phyloP scores from a whole-genome alignment of 2,797 vertebrate genomes.

The Molossus molossus region DNA sequence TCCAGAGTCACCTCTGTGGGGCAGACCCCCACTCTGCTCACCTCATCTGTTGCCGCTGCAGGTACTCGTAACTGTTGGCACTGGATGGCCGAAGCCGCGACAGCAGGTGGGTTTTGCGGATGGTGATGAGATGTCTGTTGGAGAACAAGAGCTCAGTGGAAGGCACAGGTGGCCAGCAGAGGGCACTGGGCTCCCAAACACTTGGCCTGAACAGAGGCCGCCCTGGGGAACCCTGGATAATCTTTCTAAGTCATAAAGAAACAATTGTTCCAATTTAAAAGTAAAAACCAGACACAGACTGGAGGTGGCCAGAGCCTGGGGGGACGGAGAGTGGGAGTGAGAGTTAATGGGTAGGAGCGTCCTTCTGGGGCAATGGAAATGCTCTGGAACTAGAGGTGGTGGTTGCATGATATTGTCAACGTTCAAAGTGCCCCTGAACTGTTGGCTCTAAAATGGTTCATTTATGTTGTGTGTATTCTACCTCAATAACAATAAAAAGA shows the following conservation, averaged over 20 bases:
- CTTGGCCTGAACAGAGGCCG: neutral
- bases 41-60: slow-evolving; percentile 66
- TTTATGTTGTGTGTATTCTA: neutral
- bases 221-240: neutral
- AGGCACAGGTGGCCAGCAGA: neutral
- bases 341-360: neutral
- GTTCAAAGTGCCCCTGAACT: neutral
- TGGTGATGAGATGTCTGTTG: slow-evolving; percentile 86
- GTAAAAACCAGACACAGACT: neutral
- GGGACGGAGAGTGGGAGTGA: too few species aligned
- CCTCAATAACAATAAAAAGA: neutral
- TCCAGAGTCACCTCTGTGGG: neutral
- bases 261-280: neutral
- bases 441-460: neutral
- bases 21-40: slow-evolving; percentile 15
- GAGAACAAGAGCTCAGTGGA: neutral
- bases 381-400: neutral
- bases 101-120: slow-evolving; percentile 63
- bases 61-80: slow-evolving; percentile 66
- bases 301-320: neutral
- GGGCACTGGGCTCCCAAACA: neutral
- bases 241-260: neutral
- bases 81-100: slow-evolving; percentile 64
- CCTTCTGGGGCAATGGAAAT: neutral
- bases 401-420: too few species aligned